Percentiles rank a stretch among this genome's conserved stretches.
These are phyloP conservation scores for Enoplosus armatus DNA, from an alignment of 2,797 vertebrate species.

Conservation along the genomic window DNA sequence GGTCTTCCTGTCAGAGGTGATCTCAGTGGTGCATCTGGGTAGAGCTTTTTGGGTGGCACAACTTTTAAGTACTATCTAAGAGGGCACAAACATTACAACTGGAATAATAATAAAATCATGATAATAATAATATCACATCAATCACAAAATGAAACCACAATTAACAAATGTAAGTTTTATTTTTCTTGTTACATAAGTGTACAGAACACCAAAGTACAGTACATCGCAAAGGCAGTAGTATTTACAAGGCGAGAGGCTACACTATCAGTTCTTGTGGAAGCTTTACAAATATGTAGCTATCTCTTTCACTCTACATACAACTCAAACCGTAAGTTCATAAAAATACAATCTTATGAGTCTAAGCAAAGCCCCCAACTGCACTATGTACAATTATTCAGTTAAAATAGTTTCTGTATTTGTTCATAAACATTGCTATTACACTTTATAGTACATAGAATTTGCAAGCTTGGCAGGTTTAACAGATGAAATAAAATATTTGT, in stretches of 20 bases:
- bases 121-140: not conserved
- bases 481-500: constrained; percentile 70
- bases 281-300: constrained; percentile 83
- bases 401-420: constrained; percentile 80
- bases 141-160: constrained; percentile 11
- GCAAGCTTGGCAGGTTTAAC: constrained; percentile 89
- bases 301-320: constrained; percentile 86
- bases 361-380: constrained; percentile 76
- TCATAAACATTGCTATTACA: constrained; percentile 83
- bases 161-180: constrained; percentile 72
- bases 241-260: constrained; percentile 92
- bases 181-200: constrained; percentile 86
- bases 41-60: not conserved
- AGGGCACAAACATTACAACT: not conserved
- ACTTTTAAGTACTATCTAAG: not conserved
- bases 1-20: not conserved
- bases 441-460: constrained; percentile 87
- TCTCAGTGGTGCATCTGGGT: not conserved
- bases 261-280: constrained; percentile 81
- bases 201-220: constrained; percentile 86
- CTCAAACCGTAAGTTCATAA: constrained; percentile 72
- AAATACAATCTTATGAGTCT: constrained; percentile 80
- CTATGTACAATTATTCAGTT: constrained; percentile 84
- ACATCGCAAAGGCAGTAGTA: constrained; percentile 89
- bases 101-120: not conserved